phyloP scores from a whole-genome alignment of 2,888 invertebrate species.

The Dynastes hyllus region DNA sequence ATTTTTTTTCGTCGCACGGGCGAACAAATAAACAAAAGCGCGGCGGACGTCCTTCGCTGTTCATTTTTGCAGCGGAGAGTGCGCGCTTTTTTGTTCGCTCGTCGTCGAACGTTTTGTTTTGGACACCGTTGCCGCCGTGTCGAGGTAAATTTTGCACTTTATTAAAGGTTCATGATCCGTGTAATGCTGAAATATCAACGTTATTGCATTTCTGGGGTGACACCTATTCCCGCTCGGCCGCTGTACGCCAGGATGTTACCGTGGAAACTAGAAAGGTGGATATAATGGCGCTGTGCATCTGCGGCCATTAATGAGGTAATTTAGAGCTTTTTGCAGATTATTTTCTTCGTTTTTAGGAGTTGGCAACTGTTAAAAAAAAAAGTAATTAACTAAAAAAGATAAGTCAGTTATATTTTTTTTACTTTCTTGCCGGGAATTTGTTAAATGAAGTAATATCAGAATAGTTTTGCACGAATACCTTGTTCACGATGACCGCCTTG shows the following conservation, averaged over 20 bases:
- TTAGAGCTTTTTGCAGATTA: background rate
- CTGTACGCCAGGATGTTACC: background rate
- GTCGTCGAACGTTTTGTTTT: conserved; percentile 21
- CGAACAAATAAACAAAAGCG: conserved; percentile 21
- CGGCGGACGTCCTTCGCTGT: conserved; percentile 13
- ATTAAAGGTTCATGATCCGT: conserved; percentile 36
- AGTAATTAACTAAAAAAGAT: no score
- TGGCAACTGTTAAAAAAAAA: no score
- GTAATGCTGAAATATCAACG: conserved; percentile 36
- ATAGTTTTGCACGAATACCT: no score
- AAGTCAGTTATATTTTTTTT: no score
- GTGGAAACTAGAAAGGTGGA: background rate
- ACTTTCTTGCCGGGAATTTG: no score
- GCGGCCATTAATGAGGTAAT: background rate
- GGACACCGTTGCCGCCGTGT: background rate
- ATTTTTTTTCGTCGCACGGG: conserved; percentile 19
- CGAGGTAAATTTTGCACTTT: conserved; percentile 36
- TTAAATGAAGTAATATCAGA: no score
- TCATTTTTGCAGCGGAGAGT: conserved; percentile 6
- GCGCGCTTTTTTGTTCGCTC: background rate
- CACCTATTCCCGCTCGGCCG: background rate
- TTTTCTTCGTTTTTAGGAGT: background rate
- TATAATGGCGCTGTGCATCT: background rate
- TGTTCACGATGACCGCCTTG: no score
- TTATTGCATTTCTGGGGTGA: conserved; percentile 10